Conservation (phyloP, 2,888 invertebrate species). For the Embidobia sp. region DNA sequence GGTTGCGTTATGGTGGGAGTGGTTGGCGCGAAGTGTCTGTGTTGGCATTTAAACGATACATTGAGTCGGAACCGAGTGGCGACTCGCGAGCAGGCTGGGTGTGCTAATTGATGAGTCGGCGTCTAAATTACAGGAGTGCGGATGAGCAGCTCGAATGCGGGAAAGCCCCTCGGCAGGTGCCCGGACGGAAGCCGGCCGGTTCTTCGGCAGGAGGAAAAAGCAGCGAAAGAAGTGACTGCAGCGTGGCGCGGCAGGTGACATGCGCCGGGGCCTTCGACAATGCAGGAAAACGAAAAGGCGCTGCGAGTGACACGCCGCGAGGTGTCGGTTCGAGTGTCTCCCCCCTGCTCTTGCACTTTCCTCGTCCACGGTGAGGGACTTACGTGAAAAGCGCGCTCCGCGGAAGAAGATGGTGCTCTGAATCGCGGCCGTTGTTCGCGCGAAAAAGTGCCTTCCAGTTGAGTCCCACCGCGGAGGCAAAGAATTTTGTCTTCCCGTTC, state of each 20-base stretch:
- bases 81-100: neutral
- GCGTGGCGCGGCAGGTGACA: slow-evolving; percentile 3
- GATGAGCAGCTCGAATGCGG: slow-evolving; percentile 38
- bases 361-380: slow-evolving; percentile 26
- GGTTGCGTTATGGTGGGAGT: no score
- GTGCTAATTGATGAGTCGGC: neutral
- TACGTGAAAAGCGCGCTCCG: slow-evolving; percentile 28
- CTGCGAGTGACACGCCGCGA: slow-evolving; percentile 49
- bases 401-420: slow-evolving; percentile 38
- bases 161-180: slow-evolving; percentile 17
- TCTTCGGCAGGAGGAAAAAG: slow-evolving; percentile 30
- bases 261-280: slow-evolving; percentile 21
- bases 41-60: no score
- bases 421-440: slow-evolving; percentile 9
- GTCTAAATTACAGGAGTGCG: slow-evolving; percentile 17
- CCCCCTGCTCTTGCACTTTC: slow-evolving; percentile 14
- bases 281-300: slow-evolving; percentile 43
- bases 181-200: slow-evolving; percentile 37
- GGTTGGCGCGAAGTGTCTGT: no score
- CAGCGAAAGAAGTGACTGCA: slow-evolving; percentile 34
- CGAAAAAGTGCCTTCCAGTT: slow-evolving; percentile 38
- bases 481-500: neutral
- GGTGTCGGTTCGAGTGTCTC: slow-evolving; percentile 33
- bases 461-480: no score
- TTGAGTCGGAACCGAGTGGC: no score